Evolutionary conservation across 2,888 invertebrate genomes (phyloP), one percentile per base, ranked within the genome.

Genomic region (Mimachlamys varia): DNA sequence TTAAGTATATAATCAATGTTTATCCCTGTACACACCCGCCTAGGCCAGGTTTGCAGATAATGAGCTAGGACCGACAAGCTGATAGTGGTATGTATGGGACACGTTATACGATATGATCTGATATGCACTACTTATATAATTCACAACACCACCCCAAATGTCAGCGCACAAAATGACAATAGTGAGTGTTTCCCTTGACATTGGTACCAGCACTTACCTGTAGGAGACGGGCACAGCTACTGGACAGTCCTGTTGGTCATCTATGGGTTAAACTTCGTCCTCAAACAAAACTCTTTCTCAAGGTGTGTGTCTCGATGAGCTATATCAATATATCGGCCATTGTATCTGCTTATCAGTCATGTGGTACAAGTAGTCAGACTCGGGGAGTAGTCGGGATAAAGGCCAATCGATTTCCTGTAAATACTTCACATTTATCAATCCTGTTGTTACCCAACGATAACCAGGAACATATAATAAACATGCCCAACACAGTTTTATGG

Each of bases 261-360:
- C 7, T 27, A 5, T 12, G 12, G 27, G 76, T 33, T 33, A 12
- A 1, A 33, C 76, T 27, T 33, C 53, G 19, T 53, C 15, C 53
- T 53, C 76, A 4, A 33, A 76, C 76, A 76, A 27, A 27, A 33
- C 33, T 33, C 5, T 76, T 76, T 76, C 76, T 33, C 76, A 76
- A 76, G 76, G 76, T 76, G 33, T 76, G 76, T 33, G 76, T 76
- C 27, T 12, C 76, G 76, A 76, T 76, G 76, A 76, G 76, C 17
- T 76, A 76, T 76, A 76, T 76, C 76, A 76, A 33, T 76, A 76
- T 76, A 76, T 33, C 76, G 62, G n/a, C 62, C 62, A 62, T 62
- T 62, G 62, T 62, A 62, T 62, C 62, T n/a, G 62, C 76, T 76
- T 76, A 76, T 76, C 76, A 76, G 76, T 76, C 76, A 76, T 3